Evolutionary conservation across 2,113 vertebrate genomes (phyloP).

Genomic region (Leiothrix lutea): DNA sequence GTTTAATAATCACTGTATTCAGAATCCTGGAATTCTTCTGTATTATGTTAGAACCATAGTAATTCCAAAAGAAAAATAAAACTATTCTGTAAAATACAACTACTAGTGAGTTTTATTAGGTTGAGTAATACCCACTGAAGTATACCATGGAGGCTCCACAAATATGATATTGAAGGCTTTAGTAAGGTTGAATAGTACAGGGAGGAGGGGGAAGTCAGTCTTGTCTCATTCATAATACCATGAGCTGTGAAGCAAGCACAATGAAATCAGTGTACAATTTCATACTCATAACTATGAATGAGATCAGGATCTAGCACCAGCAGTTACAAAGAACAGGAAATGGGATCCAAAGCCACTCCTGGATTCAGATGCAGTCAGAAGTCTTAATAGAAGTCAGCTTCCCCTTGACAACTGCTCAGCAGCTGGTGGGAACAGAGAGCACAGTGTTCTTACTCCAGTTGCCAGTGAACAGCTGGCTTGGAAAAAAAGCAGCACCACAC

Average conservation of each 20-base stretch:
- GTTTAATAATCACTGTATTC: background rate
- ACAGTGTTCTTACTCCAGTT: background rate
- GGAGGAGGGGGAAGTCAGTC: background rate
- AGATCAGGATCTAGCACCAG: background rate
- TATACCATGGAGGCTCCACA: background rate
- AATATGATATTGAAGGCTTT: background rate
- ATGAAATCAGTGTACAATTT: background rate
- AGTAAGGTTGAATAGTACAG: background rate
- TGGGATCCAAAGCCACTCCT: background rate
- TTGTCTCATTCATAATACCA: background rate
- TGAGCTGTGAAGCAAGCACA: background rate
- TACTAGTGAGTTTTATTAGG: background rate
- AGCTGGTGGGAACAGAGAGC: background rate
- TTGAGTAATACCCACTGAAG: background rate
- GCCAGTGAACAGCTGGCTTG: background rate
- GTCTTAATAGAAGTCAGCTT: background rate
- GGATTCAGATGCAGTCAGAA: rapidly evolving
- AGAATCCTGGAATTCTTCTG: background rate
- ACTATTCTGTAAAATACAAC: background rate
- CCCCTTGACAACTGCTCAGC: background rate
- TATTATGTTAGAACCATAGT: background rate
- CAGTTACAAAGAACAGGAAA: background rate
- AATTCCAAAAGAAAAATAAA: background rate
- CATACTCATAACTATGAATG: background rate
- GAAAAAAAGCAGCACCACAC: background rate